A percentile compares a stretch with the other conserved stretches of the same genome.
These are phyloP conservation scores for Lateolabrax maculatus DNA, from an alignment of 2,797 vertebrate species.

Conservation along the genomic window DNA sequence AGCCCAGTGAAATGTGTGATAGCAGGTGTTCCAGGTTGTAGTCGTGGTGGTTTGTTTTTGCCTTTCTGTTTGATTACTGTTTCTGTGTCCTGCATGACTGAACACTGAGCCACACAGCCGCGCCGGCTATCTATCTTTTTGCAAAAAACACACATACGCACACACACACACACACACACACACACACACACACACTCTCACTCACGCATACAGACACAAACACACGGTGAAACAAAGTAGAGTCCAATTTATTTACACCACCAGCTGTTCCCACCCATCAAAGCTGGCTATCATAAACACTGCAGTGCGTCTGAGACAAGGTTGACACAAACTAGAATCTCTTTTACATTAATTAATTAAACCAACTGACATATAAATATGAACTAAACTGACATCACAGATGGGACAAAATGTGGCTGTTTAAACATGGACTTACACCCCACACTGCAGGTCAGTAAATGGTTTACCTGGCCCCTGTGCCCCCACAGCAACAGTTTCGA, in stretches of 20 bases:
- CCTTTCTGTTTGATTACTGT: conserved; percentile 73
- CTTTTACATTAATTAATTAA: conserved; percentile 52
- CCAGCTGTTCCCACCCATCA: conserved; percentile 72
- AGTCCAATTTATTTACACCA: conserved; percentile 65
- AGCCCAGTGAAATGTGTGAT: conserved; percentile 62
- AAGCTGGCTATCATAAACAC: conserved; percentile 51
- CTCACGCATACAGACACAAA: conserved; percentile 9
- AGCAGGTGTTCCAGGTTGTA: conserved; percentile 73
- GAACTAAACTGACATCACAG: conserved; percentile 42
- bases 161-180: conserved; percentile 15
- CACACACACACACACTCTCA: conserved; percentile 13
- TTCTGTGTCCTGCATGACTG: conserved; percentile 72
- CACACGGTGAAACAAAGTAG: conserved; percentile 47
- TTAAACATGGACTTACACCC: conserved; percentile 49
- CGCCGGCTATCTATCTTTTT: conserved; percentile 54
- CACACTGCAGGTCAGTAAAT: conserved; percentile 59
- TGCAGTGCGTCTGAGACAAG: conserved; percentile 47
- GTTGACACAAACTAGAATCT: conserved; percentile 38
- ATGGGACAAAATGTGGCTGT: conserved; percentile 34
- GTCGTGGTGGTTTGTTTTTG: conserved; percentile 69
- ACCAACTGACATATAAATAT: conserved; percentile 25
- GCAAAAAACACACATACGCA: conserved; percentile 15
- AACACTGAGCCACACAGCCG: conserved; percentile 63
- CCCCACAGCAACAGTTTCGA: conserved; percentile 48
- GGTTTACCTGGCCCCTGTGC: conserved; percentile 58